Conservation (phyloP, 2,113 vertebrate species). For the Pipra filicauda region DNA sequence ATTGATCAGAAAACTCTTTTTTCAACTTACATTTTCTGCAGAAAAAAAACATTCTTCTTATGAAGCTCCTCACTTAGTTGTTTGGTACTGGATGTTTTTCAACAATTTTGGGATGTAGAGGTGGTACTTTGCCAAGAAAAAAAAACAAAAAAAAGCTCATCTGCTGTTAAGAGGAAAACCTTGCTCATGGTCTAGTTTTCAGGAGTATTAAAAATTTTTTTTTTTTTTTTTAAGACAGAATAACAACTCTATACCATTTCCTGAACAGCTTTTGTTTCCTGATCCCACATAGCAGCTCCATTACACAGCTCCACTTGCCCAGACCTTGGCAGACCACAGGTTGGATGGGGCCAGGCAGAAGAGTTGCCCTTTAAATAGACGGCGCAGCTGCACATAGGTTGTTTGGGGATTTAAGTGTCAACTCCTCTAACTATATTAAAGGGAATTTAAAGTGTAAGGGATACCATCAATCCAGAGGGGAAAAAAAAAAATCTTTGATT, state of each 20-base stretch:
- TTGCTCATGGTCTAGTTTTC: background rate
- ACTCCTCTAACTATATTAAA: background rate
- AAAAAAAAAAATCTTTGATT: background rate
- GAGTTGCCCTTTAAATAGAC: background rate
- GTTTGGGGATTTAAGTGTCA: background rate
- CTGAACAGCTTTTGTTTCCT: background rate
- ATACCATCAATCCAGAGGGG: background rate
- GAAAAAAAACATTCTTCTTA: background rate
- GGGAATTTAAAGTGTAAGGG: background rate
- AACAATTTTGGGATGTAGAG: background rate
- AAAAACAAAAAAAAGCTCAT: background rate
- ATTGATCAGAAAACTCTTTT: constrained; percentile 13
- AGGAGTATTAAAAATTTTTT: background rate
- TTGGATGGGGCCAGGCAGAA: background rate
- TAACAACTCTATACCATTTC: background rate
- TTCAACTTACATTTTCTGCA: background rate
- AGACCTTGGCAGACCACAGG: background rate
- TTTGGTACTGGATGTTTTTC: background rate
- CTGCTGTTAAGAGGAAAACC: background rate
- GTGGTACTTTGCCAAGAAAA: background rate
- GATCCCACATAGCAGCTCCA: background rate
- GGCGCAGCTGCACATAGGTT: background rate
- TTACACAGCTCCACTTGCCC: background rate
- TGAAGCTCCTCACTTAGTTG: background rate
- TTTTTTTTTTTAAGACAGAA: background rate